Percentiles rank a stretch among this genome's conserved stretches.
Conservation (phyloP, 2,113 vertebrate genomes). For the Myocastor coypus region DNA sequence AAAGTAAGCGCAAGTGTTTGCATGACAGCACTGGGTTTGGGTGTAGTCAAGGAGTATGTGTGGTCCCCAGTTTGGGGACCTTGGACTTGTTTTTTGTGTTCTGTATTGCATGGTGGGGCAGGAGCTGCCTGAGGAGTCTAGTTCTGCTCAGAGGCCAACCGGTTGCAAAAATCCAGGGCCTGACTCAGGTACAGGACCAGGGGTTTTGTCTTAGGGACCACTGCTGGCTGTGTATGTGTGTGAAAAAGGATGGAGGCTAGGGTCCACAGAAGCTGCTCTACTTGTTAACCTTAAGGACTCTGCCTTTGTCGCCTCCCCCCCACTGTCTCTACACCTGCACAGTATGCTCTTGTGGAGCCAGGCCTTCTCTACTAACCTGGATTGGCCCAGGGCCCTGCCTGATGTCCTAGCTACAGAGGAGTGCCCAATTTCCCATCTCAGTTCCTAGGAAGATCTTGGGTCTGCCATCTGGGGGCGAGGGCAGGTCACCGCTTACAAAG, state of each 20-base stretch:
- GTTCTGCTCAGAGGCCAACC: neutral
- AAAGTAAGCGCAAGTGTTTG: neutral
- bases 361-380: neutral
- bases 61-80: too few relatives aligned
- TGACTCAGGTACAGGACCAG: neutral
- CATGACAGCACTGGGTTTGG: neutral
- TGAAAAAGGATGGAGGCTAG: neutral
- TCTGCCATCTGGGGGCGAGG: neutral
- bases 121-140: neutral
- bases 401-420: neutral
- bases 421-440: neutral
- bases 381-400: slow-evolving; percentile 1
- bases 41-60: neutral
- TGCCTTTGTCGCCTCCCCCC: neutral
- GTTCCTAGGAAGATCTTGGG: neutral
- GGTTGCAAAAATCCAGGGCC: neutral
- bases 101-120: neutral
- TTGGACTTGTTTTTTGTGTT: neutral
- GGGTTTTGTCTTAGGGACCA: neutral
- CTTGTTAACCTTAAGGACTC: accelerated
- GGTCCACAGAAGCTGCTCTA: neutral
- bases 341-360: neutral
- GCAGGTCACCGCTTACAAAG: neutral
- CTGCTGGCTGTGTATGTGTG: neutral
- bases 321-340: neutral